Evolutionary conservation across 2,888 invertebrate species (phyloP), one percentile per base, ranked within the genome.

Genomic region (Eristalis pertinax): DNA sequence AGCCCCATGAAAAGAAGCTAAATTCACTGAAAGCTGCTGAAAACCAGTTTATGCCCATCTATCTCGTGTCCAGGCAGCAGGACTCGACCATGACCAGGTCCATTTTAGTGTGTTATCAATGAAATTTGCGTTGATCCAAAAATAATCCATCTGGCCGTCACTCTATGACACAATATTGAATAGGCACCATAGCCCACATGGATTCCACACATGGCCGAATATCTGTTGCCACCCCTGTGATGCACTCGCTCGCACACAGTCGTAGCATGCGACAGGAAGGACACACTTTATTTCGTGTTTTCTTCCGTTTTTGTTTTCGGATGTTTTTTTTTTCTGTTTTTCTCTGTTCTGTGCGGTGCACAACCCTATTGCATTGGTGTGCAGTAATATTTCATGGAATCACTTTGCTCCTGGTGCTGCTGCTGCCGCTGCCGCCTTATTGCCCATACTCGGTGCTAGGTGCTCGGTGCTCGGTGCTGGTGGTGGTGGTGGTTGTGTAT

Each of bases 181-280:
- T 70, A 38, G 65, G 13, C 22, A 74, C 38, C 75, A 19, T 50
- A 19, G 32, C 60, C 64, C 32, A 76, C 76, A 85, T 69, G 68
- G 75, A 79, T 80, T 82, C 76, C 83, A 68, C 83, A 68, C 83
- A 87, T 84, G 73, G 41, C 75, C 73, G 67, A 70, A 68, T 79
- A 75, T 43, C 26, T 76, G 70, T 38, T 13, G 38, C 38, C 32
- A 32, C 38, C 38, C 38, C 38, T 38, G 32, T 38, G 38, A 38
- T 38, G 13, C 38, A 38, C 38, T 38, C 60, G 63, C 38, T 38
- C 60, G 63, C 63, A 50, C 29, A n/a, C 63, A 68, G n/a, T 58
- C 60, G 65, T 13, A 22, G 58, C 8, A 24, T 60, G 60, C 11
- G 26, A 60, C 60, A 60, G 26, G 50, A 50, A 65, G 69, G 75